Base-by-base conservation (phyloP, 2,113 vertebrate genomes). In the Hymenochirus boettgeri region DNA sequence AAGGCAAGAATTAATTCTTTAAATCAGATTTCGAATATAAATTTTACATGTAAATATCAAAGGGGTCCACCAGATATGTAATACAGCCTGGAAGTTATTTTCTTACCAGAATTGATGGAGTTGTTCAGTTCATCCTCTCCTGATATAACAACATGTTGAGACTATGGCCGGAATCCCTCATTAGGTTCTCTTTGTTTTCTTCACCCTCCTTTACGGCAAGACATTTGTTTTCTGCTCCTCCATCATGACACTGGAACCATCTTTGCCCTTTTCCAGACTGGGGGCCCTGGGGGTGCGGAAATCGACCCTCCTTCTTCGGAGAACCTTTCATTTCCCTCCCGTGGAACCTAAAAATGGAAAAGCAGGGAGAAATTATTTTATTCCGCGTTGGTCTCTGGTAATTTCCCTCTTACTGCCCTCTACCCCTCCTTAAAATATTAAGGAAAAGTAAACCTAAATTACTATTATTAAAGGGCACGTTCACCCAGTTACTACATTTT, bases 181-280 rank as follows among this genome's bases (percentile, higher is more conserved):
- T 82, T 82, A 94, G 70, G 79, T 98, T 98, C 80, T 98, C 96
- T 80, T 98, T 98, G 85, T 98, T 93, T 84, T 98, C 96, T 24
- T 97, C 95, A 0, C 86, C 91, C 65, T 89, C 88, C 59, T 89
- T 90, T 23, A 72, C 70, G 0, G 71, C 79, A 1, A 80, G 66
- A 70, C 80, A 12, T 71, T 86, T 92, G 77, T 77, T 80, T 72
- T 92, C 92, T 0, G 73, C 39, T 45, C 79, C 71, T 0, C 80
- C 84, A 0, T 80, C 70, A 72, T 76, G 11, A 80, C 63, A 0
- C 83, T 75, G 61, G 79, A 81, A 64, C 75, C 70, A 52, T 88
- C 88, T 58, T 74, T 82, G 72, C 83, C 87, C 66, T 83, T 85
- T 69, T 98, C 96, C 1, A 80, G 70, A 61, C 93, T 97, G 46